A percentile compares a stretch with the other conserved stretches of the same genome.
Conservation (phyloP, 2,797 vertebrate genomes). For the Emydoidea blandingii region DNA sequence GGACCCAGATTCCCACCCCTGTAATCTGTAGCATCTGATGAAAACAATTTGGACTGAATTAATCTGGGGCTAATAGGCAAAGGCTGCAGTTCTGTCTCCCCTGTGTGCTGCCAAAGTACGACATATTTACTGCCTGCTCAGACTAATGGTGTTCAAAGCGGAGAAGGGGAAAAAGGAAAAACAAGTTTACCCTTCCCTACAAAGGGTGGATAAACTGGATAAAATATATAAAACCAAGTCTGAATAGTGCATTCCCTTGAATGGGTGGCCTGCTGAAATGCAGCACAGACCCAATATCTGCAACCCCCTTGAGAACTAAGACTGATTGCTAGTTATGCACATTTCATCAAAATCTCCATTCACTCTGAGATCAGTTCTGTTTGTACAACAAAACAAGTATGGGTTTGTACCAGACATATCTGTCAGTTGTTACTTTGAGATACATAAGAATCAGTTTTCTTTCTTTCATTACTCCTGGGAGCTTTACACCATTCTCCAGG, state of each 20-base stretch:
- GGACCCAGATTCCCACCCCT: constrained; percentile 74
- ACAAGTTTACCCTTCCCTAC: constrained; percentile 73
- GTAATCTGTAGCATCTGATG: constrained; percentile 77
- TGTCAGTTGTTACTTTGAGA: constrained; percentile 32
- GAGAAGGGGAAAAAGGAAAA: constrained; percentile 64
- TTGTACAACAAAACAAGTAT: constrained; percentile 16
- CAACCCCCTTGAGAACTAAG: constrained; percentile 1
- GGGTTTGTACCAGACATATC: neutral
- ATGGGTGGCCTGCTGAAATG: constrained; percentile 39
- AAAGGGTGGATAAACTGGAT: constrained; percentile 53
- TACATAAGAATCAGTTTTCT: constrained; percentile 18
- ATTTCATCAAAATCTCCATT: constrained; percentile 22
- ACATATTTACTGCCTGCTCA: constrained; percentile 71
- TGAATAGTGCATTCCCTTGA: constrained; percentile 37
- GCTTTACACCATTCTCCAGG: neutral
- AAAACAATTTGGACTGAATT: constrained; percentile 80
- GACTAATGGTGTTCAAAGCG: constrained; percentile 67
- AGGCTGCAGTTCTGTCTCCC: constrained; percentile 43
- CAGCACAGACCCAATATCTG: neutral
- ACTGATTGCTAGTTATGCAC: neutral
- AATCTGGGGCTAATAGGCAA: constrained; percentile 72
- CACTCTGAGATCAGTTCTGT: neutral
- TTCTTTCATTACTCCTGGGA: neutral
- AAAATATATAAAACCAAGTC: neutral
- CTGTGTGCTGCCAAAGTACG: constrained; percentile 71